Base-by-base conservation (phyloP, 2,797 vertebrate species). In the Spatula clypeata region DNA sequence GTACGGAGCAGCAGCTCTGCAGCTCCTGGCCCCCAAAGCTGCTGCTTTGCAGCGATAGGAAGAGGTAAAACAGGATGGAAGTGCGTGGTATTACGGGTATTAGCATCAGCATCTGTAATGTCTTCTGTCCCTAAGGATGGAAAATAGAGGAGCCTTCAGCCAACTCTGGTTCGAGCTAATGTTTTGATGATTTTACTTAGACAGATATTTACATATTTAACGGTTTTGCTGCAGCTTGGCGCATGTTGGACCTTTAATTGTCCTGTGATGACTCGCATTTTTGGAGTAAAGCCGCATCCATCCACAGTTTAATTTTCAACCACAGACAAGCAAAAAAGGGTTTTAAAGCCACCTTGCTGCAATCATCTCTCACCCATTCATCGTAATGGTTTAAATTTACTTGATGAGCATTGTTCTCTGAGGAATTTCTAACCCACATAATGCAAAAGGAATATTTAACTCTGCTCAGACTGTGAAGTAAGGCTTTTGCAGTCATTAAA, bases 331-430 rank as follows among this genome's bases (percentile, higher is more conserved):
- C 2, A 4, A 49, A 58, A 42, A 77, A 49, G 16, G 17, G 8
- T 24, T 92, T 75, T 54, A 54, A 75, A 93, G 49, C 36, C 67
- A 44, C 77, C 74, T 72, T 70, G 66, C 66, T 94, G 80, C 73
- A 44, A 14, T 70, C 58, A 38, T 55, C 80, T 70, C 74, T 62
- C 58, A 65, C 16, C 38, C 29, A 5, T 87, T 85, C 5, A 2
- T 24, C 4, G 4, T 67, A 66, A 76, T 64, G 53, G n/a, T 73
- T 96, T 89, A 54, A 82, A 85, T 29, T 61, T 31, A 19, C 82
- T 89, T n/a, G 55, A 55, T 58, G n/a, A 79, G 40, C 55, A 13
- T 95, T 66, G 75, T 77, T 66, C 84, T 82, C 94, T 32, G 75
- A 83, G 91, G 85, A 76, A 23, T 89, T 94, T 84, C 69, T 74